Conservation (phyloP, 2,797 vertebrate species). For the Poeciliopsis presidionis region DNA sequence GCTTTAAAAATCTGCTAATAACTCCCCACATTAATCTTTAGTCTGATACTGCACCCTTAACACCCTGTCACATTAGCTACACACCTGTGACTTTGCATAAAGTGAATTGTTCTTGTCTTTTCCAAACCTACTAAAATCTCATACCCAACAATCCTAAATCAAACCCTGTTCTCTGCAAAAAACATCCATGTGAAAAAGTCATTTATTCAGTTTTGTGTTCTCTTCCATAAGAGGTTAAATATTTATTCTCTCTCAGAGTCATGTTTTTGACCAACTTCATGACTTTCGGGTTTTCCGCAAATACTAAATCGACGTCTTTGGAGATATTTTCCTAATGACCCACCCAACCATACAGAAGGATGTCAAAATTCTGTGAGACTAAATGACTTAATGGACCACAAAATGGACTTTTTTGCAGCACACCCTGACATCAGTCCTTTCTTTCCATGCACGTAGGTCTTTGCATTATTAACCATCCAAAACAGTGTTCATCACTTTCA, state of each 20-base stretch:
- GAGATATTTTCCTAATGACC: constrained; percentile 15
- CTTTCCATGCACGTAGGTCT: constrained; percentile 60
- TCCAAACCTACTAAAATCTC: constrained; percentile 53
- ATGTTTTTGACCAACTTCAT: neutral
- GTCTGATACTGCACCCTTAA: constrained; percentile 44
- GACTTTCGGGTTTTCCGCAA: neutral
- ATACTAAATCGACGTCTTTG: neutral
- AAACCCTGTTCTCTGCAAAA: constrained; percentile 66
- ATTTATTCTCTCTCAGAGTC: neutral
- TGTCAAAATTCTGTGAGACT: constrained; percentile 12
- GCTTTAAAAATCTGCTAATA: constrained; percentile 47
- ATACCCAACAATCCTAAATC: constrained; percentile 34
- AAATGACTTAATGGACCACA: constrained; percentile 47
- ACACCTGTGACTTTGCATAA: constrained; percentile 50
- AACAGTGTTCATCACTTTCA: constrained; percentile 66
- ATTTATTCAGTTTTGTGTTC: constrained; percentile 16
- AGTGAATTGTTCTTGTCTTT: constrained; percentile 41
- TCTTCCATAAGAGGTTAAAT: neutral
- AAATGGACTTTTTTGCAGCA: constrained; percentile 74
- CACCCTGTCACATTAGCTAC: constrained; percentile 36
- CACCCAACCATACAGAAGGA: neutral
- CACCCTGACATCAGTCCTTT: constrained; percentile 48
- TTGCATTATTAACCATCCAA: constrained; percentile 51
- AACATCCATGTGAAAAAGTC: constrained; percentile 59
- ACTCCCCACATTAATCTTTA: constrained; percentile 45